These are phyloP conservation scores for Paratrypauchen microcephalus DNA, from an alignment of 2,797 vertebrate species.

Conservation along the genomic window DNA sequence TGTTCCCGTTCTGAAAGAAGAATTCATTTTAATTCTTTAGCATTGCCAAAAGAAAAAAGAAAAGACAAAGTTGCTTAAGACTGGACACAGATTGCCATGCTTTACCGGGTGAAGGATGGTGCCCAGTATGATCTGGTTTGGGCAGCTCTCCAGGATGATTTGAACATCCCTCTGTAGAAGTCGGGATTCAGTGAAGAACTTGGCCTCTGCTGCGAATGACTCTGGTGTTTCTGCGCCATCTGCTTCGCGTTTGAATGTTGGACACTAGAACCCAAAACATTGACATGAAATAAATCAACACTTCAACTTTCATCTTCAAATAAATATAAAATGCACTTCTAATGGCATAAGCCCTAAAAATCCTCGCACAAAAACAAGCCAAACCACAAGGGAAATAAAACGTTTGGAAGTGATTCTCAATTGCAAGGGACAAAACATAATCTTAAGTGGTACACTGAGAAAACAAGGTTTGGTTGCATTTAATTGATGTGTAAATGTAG, in stretches of 20 bases:
- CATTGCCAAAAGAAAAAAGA: neutral
- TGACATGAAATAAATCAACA: neutral
- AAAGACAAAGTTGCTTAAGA: neutral
- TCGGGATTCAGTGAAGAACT: constrained; percentile 96
- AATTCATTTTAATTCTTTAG: neutral
- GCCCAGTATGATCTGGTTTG: constrained; percentile 94
- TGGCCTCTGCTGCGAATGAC: constrained; percentile 93
- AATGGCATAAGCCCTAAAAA: neutral
- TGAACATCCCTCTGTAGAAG: constrained; percentile 96
- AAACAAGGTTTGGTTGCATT: too few relatives aligned
- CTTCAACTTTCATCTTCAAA: neutral
- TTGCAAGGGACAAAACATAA: constrained; percentile 56
- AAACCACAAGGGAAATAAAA: constrained; percentile 41
- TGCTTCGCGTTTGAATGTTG: constrained; percentile 89
- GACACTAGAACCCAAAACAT: constrained; percentile 78
- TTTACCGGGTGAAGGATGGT: constrained; percentile 93
- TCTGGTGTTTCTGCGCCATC: constrained; percentile 88
- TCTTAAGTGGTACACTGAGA: constrained; percentile 41
- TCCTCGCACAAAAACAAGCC: constrained; percentile 35
- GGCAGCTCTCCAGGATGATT: constrained; percentile 95
- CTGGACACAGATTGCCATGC: accelerated
- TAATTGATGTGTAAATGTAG: constrained; percentile 10
- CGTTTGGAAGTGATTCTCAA: constrained; percentile 55
- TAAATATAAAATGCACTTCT: neutral
- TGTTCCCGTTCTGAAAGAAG: constrained; percentile 89